Evolutionary conservation across 2,888 invertebrate species (phyloP), one percentile per base, ranked within the genome.

Genomic region (Myathropa florea): DNA sequence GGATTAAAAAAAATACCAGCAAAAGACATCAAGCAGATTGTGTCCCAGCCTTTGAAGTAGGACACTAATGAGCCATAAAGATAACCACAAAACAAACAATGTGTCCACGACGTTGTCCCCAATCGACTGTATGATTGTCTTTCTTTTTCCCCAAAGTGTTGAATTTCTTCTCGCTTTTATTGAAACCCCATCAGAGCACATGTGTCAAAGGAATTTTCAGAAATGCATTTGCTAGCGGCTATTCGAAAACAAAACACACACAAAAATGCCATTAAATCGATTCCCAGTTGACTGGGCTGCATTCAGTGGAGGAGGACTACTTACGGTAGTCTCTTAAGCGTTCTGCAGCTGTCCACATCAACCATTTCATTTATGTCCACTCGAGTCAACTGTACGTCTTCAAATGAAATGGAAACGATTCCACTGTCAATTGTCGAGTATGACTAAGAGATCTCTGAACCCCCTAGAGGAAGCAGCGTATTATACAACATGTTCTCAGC

Each of bases 401-500:
- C n/a, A 46, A 18, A 46, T 46, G 46, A 46, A 18, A 46, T 18
- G 23, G 23, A 57, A 64, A 57, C 36, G 33, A 64, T 24, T 39
- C 4, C 33, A 39, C 36, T 26, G 3, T 36, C 18, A 6, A 59
- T 24, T 33, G 10, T 24, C 9, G 21, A 28, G 28, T 57, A 77
- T 77, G 77, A 77, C 68, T 77, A 70, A 77, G 24, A 63, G 33
- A 6, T 14, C 33, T 10, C 26, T n/a, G 24, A 63, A 53, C 33
- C 3, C 21, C 9, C 18, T 33, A 21, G 24, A 39, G 63, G 28
- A 75, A 78, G 24, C 70, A 59, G 21, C 64, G 18, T 36, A 18
- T 78, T 72, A 72, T 60, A 65, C 71, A 78, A 23, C 65, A 4
- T 67, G 57, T 72, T 57, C 53, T 46, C 26, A 77, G 26, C 82